Evolutionary conservation across 2,888 invertebrate genomes (phyloP), one percentile per base, ranked within the genome.

Genomic region (Tipula helvola): DNA sequence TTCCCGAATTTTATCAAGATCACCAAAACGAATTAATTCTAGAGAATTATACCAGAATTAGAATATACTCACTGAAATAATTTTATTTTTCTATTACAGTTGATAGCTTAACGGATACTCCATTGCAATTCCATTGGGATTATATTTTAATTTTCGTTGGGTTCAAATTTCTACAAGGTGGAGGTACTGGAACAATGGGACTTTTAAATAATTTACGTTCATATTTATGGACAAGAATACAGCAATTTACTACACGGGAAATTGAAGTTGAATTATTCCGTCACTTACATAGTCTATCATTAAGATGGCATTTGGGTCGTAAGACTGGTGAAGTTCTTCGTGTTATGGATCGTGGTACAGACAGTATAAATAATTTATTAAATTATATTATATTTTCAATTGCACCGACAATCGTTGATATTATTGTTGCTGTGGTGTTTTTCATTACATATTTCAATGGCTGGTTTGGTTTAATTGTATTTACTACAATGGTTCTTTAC

Each of bases 271-370:
- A 96, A 90, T 92, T 98, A 44, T 98, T 96, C 91, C 93, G 94
- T 85, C 98, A 99, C 91, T 93, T 99, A 16, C 99, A 99, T 91
- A 93, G 95, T 87, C 91, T 99, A 87, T 98, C 98, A 4, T 93
- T 99, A 86, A 94, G 97, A 36, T 99, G 99, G 99, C 99, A 99
- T 91, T 92, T 99, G 47, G 94, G 95, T 1, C 93, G 99, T 12
- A 99, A 99, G 92, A 99, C 99, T 0, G 99, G 99, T 1, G 99
- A 99, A 92, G 98, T 99, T 0, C 92, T 99, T 1, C 93, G 98
- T 47, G 95, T 99, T 0, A 98, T 99, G 97, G 99, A 99, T 92
- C 93, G 99, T 88, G 99, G 99, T 88, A 99, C 99, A 0, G 97
- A 97, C 89, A 98, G 98, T 87, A 97, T 99, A 89, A 98, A 98